These are phyloP conservation scores for Lepidurus arcticus DNA, from an alignment of 1,140 invertebrate genomes.

Conservation along the genomic window DNA sequence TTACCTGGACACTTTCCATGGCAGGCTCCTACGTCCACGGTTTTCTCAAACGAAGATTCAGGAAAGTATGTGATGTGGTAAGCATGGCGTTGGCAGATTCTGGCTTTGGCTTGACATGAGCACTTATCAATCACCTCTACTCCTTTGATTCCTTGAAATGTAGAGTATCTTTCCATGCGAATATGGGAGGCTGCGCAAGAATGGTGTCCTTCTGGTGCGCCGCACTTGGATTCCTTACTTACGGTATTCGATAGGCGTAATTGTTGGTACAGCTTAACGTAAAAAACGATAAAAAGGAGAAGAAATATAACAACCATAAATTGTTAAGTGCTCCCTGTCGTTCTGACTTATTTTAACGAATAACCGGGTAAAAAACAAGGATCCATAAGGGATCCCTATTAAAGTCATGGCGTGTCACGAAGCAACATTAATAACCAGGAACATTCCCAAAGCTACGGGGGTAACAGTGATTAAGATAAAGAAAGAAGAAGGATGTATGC, in stretches of 20 bases:
- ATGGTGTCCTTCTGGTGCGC: background rate
- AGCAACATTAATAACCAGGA: constrained; percentile 19
- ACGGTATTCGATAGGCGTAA: background rate
- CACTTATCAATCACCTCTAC: constrained; percentile 48
- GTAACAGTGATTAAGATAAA: constrained; percentile 20
- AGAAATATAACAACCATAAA: background rate
- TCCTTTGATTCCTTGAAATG: constrained; percentile 46
- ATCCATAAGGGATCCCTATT: background rate
- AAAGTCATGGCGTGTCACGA: constrained; percentile 7
- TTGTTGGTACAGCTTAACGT: background rate
- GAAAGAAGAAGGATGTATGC: background rate
- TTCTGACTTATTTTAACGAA: background rate
- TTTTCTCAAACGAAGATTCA: constrained; percentile 48
- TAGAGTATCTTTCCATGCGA: constrained; percentile 47
- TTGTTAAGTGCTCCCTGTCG: background rate
- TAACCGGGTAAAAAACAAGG: background rate
- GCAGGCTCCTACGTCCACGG: constrained; percentile 49
- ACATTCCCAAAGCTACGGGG: constrained; percentile 18
- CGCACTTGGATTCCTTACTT: background rate
- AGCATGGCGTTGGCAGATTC: constrained; percentile 44
- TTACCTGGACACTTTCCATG: constrained; percentile 44
- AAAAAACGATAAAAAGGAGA: background rate
- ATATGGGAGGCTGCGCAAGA: constrained; percentile 44
- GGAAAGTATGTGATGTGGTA: constrained; percentile 45
- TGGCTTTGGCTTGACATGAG: constrained; percentile 43